phyloP scores from a whole-genome alignment of 2,113 vertebrate genomes.

The Pungitius pungitius region DNA sequence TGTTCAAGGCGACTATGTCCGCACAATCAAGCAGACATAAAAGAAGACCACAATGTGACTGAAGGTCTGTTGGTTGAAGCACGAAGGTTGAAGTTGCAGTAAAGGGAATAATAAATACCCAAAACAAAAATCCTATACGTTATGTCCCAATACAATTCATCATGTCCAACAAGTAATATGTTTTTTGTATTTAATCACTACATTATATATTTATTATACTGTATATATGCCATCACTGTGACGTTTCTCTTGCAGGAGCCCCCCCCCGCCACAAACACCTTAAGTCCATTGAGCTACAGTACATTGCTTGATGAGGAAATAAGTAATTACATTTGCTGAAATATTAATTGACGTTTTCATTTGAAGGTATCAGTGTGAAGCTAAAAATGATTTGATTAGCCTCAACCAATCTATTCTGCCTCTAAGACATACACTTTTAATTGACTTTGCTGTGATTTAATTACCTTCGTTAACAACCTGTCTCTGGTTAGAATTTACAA shows the following conservation, averaged over 20 bases:
- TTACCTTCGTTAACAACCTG: slow-evolving; percentile 90
- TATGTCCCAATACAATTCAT: neutral
- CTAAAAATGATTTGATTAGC: slow-evolving; percentile 25
- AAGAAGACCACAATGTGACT: neutral
- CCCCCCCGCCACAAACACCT: neutral
- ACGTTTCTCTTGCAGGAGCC: neutral
- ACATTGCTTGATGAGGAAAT: neutral
- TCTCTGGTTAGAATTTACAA: slow-evolving; percentile 89
- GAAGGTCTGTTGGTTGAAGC: neutral
- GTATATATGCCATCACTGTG: neutral
- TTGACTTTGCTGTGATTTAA: slow-evolving; percentile 94
- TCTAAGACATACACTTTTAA: slow-evolving; percentile 78
- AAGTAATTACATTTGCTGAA: slow-evolving; percentile 32
- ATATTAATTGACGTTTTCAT: slow-evolving; percentile 46
- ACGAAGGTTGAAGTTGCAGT: neutral
- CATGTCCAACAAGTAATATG: neutral
- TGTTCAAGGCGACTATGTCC: neutral
- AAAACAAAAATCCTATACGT: neutral
- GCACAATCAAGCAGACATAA: too few relatives aligned
- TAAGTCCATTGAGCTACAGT: neutral
- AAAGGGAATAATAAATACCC: neutral
- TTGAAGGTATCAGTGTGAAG: slow-evolving; percentile 26
- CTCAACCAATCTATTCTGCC: slow-evolving; percentile 9
- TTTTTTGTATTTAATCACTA: neutral
- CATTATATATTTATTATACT: too few relatives aligned